Conservation (phyloP, 2,113 vertebrate genomes). For the Leptodactylus fuscus region DNA sequence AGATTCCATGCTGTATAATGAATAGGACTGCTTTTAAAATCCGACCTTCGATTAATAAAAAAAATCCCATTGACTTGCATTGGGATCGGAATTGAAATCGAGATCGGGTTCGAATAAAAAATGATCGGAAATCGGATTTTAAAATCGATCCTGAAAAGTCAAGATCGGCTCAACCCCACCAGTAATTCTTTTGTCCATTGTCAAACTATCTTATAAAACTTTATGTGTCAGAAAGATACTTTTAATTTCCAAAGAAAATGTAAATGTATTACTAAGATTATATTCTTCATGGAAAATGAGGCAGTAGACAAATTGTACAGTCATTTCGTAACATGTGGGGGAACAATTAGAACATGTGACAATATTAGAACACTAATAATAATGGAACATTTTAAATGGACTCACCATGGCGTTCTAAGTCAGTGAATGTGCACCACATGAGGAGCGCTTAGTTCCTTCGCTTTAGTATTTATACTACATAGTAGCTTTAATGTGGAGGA, state of each 20-base stretch:
- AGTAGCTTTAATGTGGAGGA: background rate
- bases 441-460: background rate
- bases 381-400: slow-evolving; percentile 11
- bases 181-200: background rate
- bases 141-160: too few species aligned
- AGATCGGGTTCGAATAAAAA: too few species aligned
- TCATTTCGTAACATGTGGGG: background rate
- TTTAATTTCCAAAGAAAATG: background rate
- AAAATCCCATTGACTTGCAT: too few species aligned
- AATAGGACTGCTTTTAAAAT: too few species aligned
- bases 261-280: background rate
- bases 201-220: background rate
- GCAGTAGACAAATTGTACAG: background rate
- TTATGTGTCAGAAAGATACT: background rate
- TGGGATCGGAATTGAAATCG: too few species aligned
- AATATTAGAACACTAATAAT: background rate
- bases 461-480: background rate
- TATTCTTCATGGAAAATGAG: background rate
- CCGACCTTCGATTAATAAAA: too few species aligned
- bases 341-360: background rate
- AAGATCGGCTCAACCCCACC: too few species aligned
- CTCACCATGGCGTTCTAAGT: background rate
- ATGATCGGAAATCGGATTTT: too few species aligned
- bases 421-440: background rate
- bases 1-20: too few species aligned